phyloP scores from a whole-genome alignment of 2,113 vertebrate genomes.

The Poecilia latipinna region DNA sequence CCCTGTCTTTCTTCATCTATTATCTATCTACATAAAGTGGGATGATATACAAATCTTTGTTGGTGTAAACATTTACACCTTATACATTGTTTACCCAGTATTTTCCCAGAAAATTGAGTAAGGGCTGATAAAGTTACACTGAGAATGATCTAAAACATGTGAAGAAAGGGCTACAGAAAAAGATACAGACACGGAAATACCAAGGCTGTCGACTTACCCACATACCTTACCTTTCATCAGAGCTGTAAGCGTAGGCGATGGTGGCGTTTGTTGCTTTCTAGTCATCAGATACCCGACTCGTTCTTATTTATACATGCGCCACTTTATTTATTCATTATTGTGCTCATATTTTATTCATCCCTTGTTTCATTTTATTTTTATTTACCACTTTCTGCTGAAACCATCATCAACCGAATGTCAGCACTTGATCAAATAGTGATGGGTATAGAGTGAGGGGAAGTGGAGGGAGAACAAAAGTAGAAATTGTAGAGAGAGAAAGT shows the following conservation, averaged over 20 bases:
- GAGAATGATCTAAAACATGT: conserved; percentile 4
- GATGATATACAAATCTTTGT: not conserved
- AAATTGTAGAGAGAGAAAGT: conserved; percentile 4
- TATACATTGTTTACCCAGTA: not conserved
- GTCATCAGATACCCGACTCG: conserved; percentile 57
- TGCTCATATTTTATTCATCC: conserved; percentile 77
- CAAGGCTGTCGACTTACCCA: conserved; percentile 48
- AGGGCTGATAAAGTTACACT: conserved; percentile 9
- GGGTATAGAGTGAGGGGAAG: conserved; percentile 8
- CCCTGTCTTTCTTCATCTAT: not conserved
- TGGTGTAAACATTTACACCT: not conserved
- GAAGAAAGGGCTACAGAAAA: conserved; percentile 8
- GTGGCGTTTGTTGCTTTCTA: conserved; percentile 61
- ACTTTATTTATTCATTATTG: conserved; percentile 78
- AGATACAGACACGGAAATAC: conserved; percentile 8
- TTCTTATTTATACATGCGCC: conserved; percentile 74
- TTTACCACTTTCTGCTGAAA: conserved; percentile 62
- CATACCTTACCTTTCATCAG: conserved; percentile 68
- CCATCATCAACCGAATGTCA: conserved; percentile 39
- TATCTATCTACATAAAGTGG: not conserved
- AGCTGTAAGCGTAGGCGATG: conserved; percentile 56
- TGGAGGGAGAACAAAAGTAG: not conserved
- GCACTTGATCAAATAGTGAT: conserved; percentile 69
- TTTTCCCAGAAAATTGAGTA: not conserved
- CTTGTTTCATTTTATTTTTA: conserved; percentile 71